Percentiles rank a stretch among this genome's conserved stretches.
phyloP scores from a whole-genome alignment of 2,797 vertebrate genomes.

The Siniperca scherzeri region DNA sequence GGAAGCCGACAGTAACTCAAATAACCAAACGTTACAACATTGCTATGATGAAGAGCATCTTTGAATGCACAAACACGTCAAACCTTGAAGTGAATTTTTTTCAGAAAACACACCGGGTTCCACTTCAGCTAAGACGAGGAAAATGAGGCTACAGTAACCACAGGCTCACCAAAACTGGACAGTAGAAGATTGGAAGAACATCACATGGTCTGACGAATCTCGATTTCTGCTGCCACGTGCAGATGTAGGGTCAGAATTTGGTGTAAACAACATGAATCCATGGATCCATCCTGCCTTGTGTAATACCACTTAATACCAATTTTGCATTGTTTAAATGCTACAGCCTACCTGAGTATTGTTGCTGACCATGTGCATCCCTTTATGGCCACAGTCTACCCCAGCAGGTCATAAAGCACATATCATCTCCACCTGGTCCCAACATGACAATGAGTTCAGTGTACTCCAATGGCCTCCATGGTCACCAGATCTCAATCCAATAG shows the following conservation, averaged over 20 bases:
- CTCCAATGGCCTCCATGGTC: too few relatives aligned
- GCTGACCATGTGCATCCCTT: constrained; percentile 1
- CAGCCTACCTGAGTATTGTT: background rate
- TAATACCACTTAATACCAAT: constrained; percentile 4
- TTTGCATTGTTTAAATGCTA: constrained; percentile 9
- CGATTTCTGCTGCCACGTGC: background rate
- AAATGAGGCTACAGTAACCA: background rate
- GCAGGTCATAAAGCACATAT: background rate
- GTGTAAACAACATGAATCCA: constrained; percentile 11
- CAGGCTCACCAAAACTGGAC: background rate
- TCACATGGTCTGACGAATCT: background rate
- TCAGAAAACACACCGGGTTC: background rate
- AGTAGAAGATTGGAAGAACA: background rate
- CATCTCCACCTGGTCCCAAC: background rate
- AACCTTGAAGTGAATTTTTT: background rate
- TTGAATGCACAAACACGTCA: background rate
- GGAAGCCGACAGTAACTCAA: background rate
- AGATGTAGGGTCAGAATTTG: constrained; percentile 41
- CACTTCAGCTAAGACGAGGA: background rate
- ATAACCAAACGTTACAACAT: background rate
- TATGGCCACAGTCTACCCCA: background rate
- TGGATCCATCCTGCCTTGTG: background rate
- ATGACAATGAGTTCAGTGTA: background rate
- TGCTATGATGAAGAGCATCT: background rate
- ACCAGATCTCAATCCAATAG: background rate